phyloP scores from a whole-genome alignment of 2,113 vertebrate genomes.

The Dendropsophus ebraccatus region DNA sequence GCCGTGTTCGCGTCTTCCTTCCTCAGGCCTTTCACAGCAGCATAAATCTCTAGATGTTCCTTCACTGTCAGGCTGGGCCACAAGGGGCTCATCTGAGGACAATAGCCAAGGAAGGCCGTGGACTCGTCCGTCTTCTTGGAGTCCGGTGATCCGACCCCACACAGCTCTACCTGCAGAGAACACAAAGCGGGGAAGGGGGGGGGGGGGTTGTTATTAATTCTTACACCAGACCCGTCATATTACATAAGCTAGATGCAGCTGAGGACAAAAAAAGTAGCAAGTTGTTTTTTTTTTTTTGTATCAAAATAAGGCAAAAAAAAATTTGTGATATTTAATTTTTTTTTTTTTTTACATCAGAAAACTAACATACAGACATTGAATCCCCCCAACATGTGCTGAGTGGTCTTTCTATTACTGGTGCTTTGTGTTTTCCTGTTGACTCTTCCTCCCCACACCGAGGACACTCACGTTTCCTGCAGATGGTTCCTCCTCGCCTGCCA shows the following conservation, averaged over 20 bases:
- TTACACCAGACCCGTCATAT: too few species aligned
- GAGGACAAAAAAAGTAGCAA: too few species aligned
- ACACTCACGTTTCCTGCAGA: slow-evolving; percentile 1
- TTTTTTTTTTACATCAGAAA: too few species aligned
- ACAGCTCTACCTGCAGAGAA: background rate
- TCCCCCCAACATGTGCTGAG: too few species aligned
- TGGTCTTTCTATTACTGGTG: too few species aligned
- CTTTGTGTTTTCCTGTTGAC: background rate
- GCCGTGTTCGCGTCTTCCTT: background rate
- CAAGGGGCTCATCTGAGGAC: background rate
- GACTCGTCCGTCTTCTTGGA: background rate
- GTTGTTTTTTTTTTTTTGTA: too few species aligned
- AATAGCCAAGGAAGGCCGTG: background rate
- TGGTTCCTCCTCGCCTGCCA: background rate
- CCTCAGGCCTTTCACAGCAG: background rate
- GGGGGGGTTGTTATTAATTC: too few species aligned
- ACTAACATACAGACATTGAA: too few species aligned
- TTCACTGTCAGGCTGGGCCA: background rate
- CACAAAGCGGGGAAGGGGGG: background rate
- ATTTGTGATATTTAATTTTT: too few species aligned
- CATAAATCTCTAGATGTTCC: background rate
- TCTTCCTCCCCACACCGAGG: background rate
- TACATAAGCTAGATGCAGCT: too few species aligned
- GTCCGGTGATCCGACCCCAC: background rate
- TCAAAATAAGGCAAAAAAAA: too few species aligned